Base-by-base conservation (phyloP, 2,113 vertebrate genomes). In the Ammodytes marinus region DNA sequence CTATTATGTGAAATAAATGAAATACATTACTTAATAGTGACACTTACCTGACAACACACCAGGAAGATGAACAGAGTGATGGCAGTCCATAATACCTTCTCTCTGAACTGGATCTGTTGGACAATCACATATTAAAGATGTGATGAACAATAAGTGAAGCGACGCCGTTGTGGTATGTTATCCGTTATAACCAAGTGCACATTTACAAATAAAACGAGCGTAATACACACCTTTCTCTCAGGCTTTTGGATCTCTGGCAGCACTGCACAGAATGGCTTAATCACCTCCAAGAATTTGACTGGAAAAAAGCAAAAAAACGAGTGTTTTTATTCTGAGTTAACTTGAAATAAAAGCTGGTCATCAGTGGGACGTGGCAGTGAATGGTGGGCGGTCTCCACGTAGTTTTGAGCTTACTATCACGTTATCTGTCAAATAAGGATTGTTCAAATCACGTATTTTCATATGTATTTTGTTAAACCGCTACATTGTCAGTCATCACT, bases 241-340 rank as follows among this genome's bases (percentile, higher is more conserved):
- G 98, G 98, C 88, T 99, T 99, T 82, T 99, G 98, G 74, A 99
- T 99, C 83, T 99, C 98, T 79, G 98, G 98, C 84, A 99, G 91
- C 80, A 99, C 97, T 69, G 97, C 98, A 90, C 98, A 99, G 95
- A 99, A 99, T 10, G 98, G 98, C 94, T 99, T 99, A 89, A 99
- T 99, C 69, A 99, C 98, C 93, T 99, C 98, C 88, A 99, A 95
- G 88, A 99, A 99, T 94, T 99, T 99, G 92, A 99, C 98, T 99
- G 94, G 3, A 91, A 59, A 61, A 46, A 79, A 86, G 75, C 27
- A 27, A 67, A 82, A 43, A 75, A 2, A 52, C 1, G 5, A 73
- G 61, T 4, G 35, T 39, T 55, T 52, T 10, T 14, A 27, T 27
- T 27, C 50, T 27, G 40, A 64, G 14, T 13, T 17, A 9, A 72